Conservation (phyloP, 1,140 invertebrate species). For the Chymomyza costata region DNA sequence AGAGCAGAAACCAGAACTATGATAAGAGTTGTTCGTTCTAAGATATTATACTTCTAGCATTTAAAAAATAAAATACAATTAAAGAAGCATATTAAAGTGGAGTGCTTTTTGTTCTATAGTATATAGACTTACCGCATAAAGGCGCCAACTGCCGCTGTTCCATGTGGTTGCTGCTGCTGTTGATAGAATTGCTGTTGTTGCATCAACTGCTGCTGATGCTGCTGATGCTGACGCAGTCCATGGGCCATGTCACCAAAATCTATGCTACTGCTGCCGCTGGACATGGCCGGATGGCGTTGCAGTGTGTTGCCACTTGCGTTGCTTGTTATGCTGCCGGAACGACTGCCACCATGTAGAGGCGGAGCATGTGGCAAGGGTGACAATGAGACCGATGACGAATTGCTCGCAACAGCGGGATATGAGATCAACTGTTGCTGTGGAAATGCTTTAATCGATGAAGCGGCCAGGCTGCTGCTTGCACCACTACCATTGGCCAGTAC, state of each 20-base stretch:
- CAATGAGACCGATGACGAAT: conserved; percentile 30
- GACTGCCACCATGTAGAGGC: conserved; percentile 55
- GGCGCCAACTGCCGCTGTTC: conserved; percentile 47
- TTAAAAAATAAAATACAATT: no score
- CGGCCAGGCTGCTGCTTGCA: conserved; percentile 19
- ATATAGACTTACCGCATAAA: conserved; percentile 68
- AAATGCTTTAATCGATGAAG: conserved; percentile 47
- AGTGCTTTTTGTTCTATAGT: no score
- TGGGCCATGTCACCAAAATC: conserved; percentile 74
- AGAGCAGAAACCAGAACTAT: no score
- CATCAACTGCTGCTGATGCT: conserved; percentile 55
- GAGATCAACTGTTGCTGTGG: conserved; percentile 75
- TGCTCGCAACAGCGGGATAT: conserved; percentile 64
- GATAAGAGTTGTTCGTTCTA: no score
- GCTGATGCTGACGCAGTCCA: conserved; percentile 61
- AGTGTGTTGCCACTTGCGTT: conserved; percentile 46
- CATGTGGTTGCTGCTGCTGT: conserved; percentile 27
- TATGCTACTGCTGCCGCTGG: conserved; percentile 55
- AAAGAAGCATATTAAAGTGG: no score
- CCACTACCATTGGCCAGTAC: conserved; percentile 52
- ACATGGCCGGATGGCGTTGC: conserved; percentile 50
- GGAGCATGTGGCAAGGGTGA: conserved; percentile 40
- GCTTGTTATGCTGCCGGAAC: conserved; percentile 67
- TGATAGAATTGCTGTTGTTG: conserved; percentile 60
- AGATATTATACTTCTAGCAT: no score